phyloP scores from a whole-genome alignment of 1,140 invertebrate species.

The Trachymyrmex cornetzi region DNA sequence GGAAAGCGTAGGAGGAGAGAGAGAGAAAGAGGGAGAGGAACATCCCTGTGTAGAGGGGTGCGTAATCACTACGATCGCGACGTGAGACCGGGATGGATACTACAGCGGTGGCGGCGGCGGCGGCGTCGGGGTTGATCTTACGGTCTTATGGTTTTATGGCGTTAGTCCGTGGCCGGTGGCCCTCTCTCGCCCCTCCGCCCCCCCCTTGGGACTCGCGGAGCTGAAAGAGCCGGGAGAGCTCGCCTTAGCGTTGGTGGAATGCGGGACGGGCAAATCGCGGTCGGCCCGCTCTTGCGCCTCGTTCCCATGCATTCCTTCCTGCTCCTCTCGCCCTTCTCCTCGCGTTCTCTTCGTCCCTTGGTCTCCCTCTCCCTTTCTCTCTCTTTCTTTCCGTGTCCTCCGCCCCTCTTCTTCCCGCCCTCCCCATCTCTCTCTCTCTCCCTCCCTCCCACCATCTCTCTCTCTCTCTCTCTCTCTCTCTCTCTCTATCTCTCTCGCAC shows the following conservation, averaged over 20 bases:
- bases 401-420: background rate
- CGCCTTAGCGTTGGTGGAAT: constrained; percentile 86
- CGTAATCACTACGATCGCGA: constrained; percentile 36
- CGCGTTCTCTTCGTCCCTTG: constrained; percentile 73
- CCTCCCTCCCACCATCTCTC: constrained; percentile 27
- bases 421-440: background rate
- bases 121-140: constrained; percentile 68
- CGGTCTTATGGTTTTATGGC: constrained; percentile 77
- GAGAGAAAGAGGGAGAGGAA: too few relatives aligned
- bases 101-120: constrained; percentile 37
- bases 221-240: constrained; percentile 78
- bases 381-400: constrained; percentile 71
- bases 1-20: background rate
- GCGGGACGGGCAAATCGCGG: constrained; percentile 86
- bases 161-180: constrained; percentile 75
- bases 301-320: constrained; percentile 86
- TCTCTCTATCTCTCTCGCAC: constrained; percentile 54
- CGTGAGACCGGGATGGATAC: constrained; percentile 42
- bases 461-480: constrained; percentile 36
- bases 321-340: constrained; percentile 78
- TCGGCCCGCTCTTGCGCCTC: constrained; percentile 85
- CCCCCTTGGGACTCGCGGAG: constrained; percentile 70
- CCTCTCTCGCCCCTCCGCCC: constrained; percentile 14
- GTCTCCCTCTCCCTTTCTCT: constrained; percentile 66
- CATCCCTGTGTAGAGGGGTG: constrained; percentile 18